Evolutionary conservation across 2,113 vertebrate genomes (phyloP).

Genomic region (Climacteris rufus): DNA sequence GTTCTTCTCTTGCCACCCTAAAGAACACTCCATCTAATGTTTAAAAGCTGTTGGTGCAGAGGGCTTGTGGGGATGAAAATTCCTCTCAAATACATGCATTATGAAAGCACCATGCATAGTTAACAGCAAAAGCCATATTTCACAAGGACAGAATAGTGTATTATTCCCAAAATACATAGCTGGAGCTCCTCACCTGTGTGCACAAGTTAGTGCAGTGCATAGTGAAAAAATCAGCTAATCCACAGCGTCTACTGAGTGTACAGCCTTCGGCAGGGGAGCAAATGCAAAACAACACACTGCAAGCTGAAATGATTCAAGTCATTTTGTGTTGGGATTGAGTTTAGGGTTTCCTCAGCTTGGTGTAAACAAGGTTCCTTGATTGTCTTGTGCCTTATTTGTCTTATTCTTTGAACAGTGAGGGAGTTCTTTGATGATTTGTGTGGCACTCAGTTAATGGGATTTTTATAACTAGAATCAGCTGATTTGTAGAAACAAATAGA

Average conservation of each 20-base stretch:
- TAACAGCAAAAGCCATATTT: background rate
- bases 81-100: background rate
- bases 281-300: background rate
- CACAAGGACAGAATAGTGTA: background rate
- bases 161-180: background rate
- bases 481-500: background rate
- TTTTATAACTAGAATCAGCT: background rate
- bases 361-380: background rate
- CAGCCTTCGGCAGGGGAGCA: background rate
- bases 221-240: background rate
- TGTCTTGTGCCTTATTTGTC: background rate
- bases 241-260: background rate
- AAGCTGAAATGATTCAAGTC: background rate
- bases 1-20: background rate
- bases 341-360: background rate
- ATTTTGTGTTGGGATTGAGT: background rate
- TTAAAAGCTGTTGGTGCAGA: background rate
- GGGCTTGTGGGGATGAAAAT: background rate
- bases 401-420: background rate
- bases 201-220: background rate
- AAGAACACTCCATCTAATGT: background rate
- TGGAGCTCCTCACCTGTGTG: background rate
- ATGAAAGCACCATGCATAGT: background rate
- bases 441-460: background rate
- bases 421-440: background rate